Evolutionary conservation across 2,888 invertebrate species (phyloP).

Genomic region (Drosophila flavopinicola): DNA sequence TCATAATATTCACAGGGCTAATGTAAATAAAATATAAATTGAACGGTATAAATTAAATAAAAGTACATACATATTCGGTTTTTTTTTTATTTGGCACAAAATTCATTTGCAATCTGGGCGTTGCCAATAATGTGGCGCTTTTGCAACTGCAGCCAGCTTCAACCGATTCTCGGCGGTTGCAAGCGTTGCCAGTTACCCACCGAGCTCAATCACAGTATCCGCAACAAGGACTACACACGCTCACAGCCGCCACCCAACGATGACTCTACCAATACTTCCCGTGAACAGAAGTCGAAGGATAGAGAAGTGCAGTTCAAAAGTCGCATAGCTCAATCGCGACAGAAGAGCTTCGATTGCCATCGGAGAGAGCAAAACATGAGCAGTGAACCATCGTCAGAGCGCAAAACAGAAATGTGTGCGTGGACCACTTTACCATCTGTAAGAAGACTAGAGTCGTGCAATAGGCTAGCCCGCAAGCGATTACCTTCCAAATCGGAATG

Average conservation of each 20-base stretch:
- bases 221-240: not conserved
- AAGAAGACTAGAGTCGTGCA: not conserved
- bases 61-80: constrained; percentile 3
- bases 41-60: constrained; percentile 5
- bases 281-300: not conserved
- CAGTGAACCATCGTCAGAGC: not conserved
- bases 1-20: constrained; percentile 1
- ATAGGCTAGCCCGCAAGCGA: not conserved
- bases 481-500: not conserved
- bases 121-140: constrained; percentile 34
- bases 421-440: not conserved
- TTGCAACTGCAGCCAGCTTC: constrained; percentile 25
- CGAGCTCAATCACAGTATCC: constrained; percentile 3
- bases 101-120: constrained; percentile 11
- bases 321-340: not conserved
- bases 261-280: not conserved
- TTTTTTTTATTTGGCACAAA: constrained; percentile 24
- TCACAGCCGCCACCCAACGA: not conserved
- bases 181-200: constrained; percentile 12
- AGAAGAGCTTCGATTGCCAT: not conserved
- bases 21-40: constrained; percentile 1
- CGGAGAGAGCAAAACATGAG: not conserved
- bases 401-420: not conserved
- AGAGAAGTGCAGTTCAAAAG: not conserved
- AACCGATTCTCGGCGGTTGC: constrained; percentile 16